Conservation (phyloP, 2,797 vertebrate species). For the Pyrocephalus nanus region DNA sequence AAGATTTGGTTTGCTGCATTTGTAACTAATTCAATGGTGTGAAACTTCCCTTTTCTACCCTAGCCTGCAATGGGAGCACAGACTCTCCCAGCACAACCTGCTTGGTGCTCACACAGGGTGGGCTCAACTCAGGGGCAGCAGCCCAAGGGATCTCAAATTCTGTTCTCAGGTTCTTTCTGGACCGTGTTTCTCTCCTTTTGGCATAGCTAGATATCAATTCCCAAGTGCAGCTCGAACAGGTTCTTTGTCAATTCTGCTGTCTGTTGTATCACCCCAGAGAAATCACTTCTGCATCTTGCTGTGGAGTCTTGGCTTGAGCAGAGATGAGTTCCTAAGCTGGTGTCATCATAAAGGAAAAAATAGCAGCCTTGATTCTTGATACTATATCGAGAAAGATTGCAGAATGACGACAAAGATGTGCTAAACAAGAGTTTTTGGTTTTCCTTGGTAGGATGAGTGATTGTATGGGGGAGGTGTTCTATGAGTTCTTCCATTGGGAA, state of each 20-base stretch:
- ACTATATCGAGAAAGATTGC: constrained; percentile 28
- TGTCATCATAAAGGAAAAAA: not conserved
- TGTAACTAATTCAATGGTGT: not conserved
- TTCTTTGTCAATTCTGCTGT: not conserved
- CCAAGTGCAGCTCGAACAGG: not conserved
- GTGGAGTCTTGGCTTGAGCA: not conserved
- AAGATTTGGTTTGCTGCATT: not conserved
- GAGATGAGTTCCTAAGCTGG: not conserved
- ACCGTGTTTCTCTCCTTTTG: not conserved
- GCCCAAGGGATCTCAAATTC: not conserved
- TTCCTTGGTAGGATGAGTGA: constrained; percentile 12
- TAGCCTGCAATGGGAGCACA: not conserved
- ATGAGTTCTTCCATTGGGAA: not conserved
- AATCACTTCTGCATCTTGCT: not conserved
- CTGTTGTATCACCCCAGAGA: not conserved
- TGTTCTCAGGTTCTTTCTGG: not conserved
- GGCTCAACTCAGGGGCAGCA: not conserved
- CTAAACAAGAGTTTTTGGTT: not conserved
- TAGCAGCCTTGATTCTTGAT: not conserved
- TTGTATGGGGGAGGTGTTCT: constrained; percentile 13
- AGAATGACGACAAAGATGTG: constrained; percentile 7
- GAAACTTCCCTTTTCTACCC: not conserved
- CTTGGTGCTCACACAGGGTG: not conserved
- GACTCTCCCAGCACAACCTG: not conserved
- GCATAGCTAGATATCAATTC: not conserved